Percentiles rank a stretch among this genome's conserved stretches.
Conservation (phyloP, 2,113 vertebrate species). For the Todiramphus saurophagus region DNA sequence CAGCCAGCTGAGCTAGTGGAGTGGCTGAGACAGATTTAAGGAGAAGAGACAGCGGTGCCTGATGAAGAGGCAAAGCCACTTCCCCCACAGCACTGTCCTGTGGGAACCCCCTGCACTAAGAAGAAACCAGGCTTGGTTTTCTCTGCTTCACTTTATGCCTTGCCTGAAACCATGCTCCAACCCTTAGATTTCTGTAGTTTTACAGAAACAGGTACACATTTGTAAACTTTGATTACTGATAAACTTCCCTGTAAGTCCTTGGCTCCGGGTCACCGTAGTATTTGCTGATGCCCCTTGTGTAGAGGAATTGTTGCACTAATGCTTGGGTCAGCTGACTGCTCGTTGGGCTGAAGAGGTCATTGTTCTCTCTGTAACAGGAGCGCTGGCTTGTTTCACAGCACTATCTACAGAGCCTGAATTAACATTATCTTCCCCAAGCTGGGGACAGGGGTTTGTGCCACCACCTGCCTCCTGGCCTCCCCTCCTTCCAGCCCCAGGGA, state of each 20-base stretch:
- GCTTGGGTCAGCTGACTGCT: neutral
- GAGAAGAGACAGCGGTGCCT: neutral
- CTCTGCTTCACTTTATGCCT: neutral
- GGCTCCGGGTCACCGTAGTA: neutral
- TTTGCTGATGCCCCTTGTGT: neutral
- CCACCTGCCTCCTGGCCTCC: neutral
- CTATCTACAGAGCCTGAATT: neutral
- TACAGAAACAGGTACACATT: neutral
- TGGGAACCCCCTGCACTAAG: neutral
- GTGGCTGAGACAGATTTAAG: neutral
- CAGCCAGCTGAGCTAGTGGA: neutral
- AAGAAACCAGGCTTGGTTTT: neutral
- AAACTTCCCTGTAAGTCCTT: neutral
- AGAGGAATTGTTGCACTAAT: neutral
- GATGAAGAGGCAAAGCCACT: neutral
- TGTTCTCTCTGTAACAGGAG: neutral
- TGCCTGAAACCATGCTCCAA: neutral
- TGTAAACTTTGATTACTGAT: neutral
- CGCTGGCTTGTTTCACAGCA: conserved; percentile 3
- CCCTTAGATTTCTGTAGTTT: neutral
- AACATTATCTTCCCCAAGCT: neutral
- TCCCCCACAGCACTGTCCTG: neutral
- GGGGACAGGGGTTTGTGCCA: neutral
- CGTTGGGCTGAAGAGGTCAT: neutral
- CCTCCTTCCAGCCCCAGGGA: neutral